Evolutionary conservation across 1,140 invertebrate species (phyloP).

Genomic region (Megalopta genalis): DNA sequence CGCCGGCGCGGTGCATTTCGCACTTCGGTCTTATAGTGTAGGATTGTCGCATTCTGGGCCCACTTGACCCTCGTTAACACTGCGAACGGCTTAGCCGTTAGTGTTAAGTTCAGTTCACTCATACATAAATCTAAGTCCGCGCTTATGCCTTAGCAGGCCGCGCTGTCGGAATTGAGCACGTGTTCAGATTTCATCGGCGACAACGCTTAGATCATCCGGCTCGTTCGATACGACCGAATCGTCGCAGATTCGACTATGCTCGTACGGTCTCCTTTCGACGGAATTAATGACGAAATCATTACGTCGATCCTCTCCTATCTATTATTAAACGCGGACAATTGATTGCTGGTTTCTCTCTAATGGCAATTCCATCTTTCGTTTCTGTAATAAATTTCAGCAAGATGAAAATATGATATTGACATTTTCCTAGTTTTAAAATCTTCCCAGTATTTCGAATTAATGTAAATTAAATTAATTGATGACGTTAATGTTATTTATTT

Average conservation of each 20-base stretch:
- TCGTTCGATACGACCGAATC: conserved; percentile 57
- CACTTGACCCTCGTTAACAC: conserved; percentile 80
- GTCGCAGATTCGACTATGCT: conserved; percentile 51
- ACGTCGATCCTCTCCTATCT: conserved; percentile 10
- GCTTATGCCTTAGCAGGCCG: conserved; percentile 71
- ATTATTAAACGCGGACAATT: conserved; percentile 26
- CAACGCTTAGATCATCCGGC: conserved; percentile 77
- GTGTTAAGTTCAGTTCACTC: conserved; percentile 78
- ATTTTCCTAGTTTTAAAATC: too few species aligned
- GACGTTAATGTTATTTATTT: too few species aligned
- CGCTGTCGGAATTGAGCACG: conserved; percentile 74
- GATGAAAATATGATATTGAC: too few species aligned
- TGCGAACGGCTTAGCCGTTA: conserved; percentile 79
- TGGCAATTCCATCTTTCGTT: background rate
- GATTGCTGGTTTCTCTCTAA: background rate
- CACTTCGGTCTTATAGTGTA: conserved; percentile 61
- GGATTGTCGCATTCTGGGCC: conserved; percentile 80
- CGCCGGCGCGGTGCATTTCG: conserved; percentile 57
- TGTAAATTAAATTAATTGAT: too few species aligned
- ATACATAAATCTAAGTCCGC: conserved; percentile 78
- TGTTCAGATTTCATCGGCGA: conserved; percentile 79
- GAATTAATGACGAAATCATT: conserved; percentile 36
- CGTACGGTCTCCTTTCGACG: background rate
- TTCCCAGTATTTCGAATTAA: too few species aligned
- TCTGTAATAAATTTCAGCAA: too few species aligned